Evolutionary conservation across 2,113 vertebrate genomes (phyloP), one percentile per base, ranked within the genome.

Genomic region (Bambusicola thoracicus): DNA sequence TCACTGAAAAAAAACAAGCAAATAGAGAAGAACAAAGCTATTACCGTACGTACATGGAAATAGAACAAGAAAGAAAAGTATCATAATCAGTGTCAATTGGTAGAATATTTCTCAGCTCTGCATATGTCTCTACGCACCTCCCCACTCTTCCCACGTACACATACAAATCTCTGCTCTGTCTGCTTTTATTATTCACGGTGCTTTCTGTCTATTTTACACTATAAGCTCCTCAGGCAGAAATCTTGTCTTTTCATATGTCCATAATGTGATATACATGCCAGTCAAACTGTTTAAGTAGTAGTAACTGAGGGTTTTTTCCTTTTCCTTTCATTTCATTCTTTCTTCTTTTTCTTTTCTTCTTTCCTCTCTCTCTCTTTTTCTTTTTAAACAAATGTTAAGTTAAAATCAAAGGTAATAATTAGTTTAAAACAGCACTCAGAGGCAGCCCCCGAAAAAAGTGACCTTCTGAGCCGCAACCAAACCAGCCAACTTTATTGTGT

Each of bases 401-500:
- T 93, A 94, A 95, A 97, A 96, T 78, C 91, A 94, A 96, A 91
- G 73, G 91, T 83, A 96, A 83, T 92, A 88, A 94, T 95, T 91
- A 96, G 88, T 93, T 97, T 96, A 90, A 96, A 96, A 85, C 92
- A 92, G 65, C 78, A 90, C 63, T 94, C 76, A 93, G 90, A 93
- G 81, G 69, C 63, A 95, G 81, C 62, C 74, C 59, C 55, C 80
- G 84, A 69, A 97, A n/a, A 96, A 96, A 91, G 55, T 94, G 95
- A 96, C 93, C 95, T 92, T 97, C 95, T 85, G 89, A 95, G 96
- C 92, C 94, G 92, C 81, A 91, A 92, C 90, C 2, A 16, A 95
- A 85, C 84, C 75, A 93, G 87, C 56, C 87, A 95, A 92, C 85
- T 96, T 97, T 83, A 91, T 90, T 89, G 87, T 81, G 90, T 89